Base-by-base conservation (phyloP, 2,113 vertebrate species). In the Cyanoramphus novaezelandiae region DNA sequence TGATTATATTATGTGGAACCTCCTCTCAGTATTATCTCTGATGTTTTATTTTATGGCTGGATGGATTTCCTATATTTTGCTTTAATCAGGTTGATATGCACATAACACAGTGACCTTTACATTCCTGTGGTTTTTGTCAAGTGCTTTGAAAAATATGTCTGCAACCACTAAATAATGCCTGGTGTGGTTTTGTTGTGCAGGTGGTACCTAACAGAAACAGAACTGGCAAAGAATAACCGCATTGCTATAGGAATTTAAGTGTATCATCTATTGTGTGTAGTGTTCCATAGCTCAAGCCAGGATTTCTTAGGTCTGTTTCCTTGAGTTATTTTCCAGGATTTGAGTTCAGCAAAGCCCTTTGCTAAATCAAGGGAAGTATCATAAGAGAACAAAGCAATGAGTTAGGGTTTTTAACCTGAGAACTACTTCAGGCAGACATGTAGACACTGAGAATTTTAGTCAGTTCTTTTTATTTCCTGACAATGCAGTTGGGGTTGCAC, bases 401-500 rank as follows among this genome's bases (percentile, higher is more conserved):
- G 8, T 10, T 10, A 39, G 20, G 7, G 20, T 3, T 74, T 74
- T 78, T 63, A 67, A 75, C 60, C 7, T 53, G 10, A 0, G 4
- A 84, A 12, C 4, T 75, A 10, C 37, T 77, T 57, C 24, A 76
- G 59, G 24, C 17, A 91, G 25, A 37, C 7, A 9, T 2, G 10
- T 41, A 33, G 21, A 67, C 86, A 39, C 17, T n/a, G n/a, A 65
- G 82, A 52, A 39, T 20, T 82, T 82, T 71, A 28, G 5, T 64
- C 35, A 17, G 10, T 60, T 27, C 16, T 19, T 85, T 82, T 85
- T 20, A 7, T 72, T 52, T 82, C 27, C 57, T 65, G 70, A 18
- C 12, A 69, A 1, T 8, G n/a, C 0, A 1, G 18, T 2, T 39
- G 43, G 27, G 41, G 25, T 33, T 50, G 25, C 3, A 35, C 7